Base-by-base conservation (phyloP, 2,113 vertebrate genomes). In the Nematolebias whitei region DNA sequence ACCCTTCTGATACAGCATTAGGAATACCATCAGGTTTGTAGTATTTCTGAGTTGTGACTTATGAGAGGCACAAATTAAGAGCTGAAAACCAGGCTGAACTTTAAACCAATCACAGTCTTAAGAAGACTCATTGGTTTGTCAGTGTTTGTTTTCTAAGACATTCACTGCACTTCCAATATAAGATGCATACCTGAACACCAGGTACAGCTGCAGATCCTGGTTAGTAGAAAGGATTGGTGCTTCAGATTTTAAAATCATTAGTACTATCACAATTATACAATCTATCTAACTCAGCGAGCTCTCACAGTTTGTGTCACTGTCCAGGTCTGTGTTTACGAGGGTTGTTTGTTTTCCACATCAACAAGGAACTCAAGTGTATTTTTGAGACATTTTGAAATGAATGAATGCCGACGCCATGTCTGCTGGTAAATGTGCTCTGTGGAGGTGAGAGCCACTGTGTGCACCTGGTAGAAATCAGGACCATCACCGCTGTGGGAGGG, bases 151-250 rank as follows among this genome's bases (percentile, higher is more conserved):
- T 22, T 55, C 47, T 23, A 35, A 68, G 71, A 68, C 38, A 52
- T 29, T 43, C 19, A 50, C 48, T 15, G 43, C 51, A 47, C 51
- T 71, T 43, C 23, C 47, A 63, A 48, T 56, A n/a, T 18, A 61
- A 55, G 76, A 82, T 70, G 65, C 67, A 80, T 68, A 75, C 57
- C 57, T 72, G 43, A 78, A 76, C 51, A 57, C 48, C 44, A 61
- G 26, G 16, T 45, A 44, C 22, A 57, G 14, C 54, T 70, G 66
- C 60, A 24, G 53, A 48, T 41, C 53, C 49, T 67, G 19, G 20
- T 68, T 54, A n/a, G n/a, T 73, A 23, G 19, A 63, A 69, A 74
- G 15, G 1, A 18, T 48, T n/a, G 24, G 47, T 59, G 63, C 47
- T 50, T 71, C 74, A 32, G 40, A 57, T 58, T 45, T 47, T 38